Base-by-base conservation (phyloP, 2,113 vertebrate genomes). In the Brachyhypopomus gauderio region DNA sequence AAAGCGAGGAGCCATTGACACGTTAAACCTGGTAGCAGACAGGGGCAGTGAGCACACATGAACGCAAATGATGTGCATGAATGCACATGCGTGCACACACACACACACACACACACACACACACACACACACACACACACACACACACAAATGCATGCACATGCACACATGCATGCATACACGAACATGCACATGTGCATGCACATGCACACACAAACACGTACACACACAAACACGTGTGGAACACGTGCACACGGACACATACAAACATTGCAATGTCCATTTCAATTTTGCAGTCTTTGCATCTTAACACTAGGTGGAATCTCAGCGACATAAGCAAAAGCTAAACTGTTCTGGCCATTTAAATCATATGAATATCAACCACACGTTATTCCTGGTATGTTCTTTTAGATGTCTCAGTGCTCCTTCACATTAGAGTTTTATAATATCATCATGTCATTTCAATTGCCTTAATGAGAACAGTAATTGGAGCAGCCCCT, bases 381-480 rank as follows among this genome's bases (percentile, higher is more conserved):
- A 78, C 63, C 83, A 80, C 78, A 70, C 74, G 56, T 79, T 78
- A 83, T 74, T 71, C 72, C 80, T 63, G 41, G 41, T 83, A 56
- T 74, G 75, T 77, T 77, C 70, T 52, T 80, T 22, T 63, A 56
- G 34, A 72, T 74, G 77, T 72, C 67, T 84, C 78, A 66, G 69
- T 55, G 82, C 79, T 77, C 86, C 83, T 73, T 76, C 72, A 66
- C 83, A 86, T 85, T 79, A 83, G 70, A 78, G 69, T 86, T 86
- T 81, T 85, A 81, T 83, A 86, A 86, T 81, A 83, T 81, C 87
- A 84, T 85, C 64, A 81, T 78, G 77, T 85, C 85, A 76, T 86
- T 86, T 82, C 83, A 84, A 85, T 83, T 85, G 82, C 80, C 76
- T 84, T 84, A 81, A 85, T 77, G 79, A 83, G 75, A 83, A 75